phyloP scores from a whole-genome alignment of 1,140 invertebrate species.

The Radopholus similis region DNA sequence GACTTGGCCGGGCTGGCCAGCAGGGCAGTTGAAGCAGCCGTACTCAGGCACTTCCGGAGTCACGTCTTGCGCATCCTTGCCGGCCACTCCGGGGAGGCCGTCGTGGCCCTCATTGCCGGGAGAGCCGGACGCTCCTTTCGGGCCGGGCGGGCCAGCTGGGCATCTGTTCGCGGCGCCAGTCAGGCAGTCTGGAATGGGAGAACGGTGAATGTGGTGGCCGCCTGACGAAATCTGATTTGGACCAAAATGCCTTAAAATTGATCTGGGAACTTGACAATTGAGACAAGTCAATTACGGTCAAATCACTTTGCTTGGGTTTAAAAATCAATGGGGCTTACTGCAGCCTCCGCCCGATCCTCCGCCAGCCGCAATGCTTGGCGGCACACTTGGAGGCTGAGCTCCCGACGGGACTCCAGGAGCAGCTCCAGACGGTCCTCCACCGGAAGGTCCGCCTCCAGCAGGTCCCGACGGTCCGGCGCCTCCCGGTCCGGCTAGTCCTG shows the following conservation, averaged over 20 bases:
- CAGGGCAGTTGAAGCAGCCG: slow-evolving; percentile 47
- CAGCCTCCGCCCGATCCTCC: slow-evolving; percentile 28
- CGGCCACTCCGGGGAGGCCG: not conserved
- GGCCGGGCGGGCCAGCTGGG: not conserved
- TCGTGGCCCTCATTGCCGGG: slow-evolving; percentile 1
- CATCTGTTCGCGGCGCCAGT: not conserved
- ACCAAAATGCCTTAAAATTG: no score
- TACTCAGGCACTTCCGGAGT: slow-evolving; percentile 38
- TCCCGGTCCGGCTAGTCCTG: not conserved
- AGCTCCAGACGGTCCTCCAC: slow-evolving; percentile 19
- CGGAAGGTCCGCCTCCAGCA: slow-evolving; percentile 4
- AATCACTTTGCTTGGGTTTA: no score
- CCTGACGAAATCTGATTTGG: no score
- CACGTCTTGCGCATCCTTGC: slow-evolving; percentile 25
- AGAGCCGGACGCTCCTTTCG: not conserved
- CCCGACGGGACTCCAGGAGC: slow-evolving; percentile 16
- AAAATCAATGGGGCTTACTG: slow-evolving; percentile 31
- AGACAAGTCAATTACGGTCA: no score
- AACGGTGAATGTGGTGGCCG: no score
- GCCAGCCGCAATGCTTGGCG: slow-evolving; percentile 28
- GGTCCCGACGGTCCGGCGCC: not conserved
- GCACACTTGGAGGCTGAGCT: slow-evolving; percentile 40
- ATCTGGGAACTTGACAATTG: no score
- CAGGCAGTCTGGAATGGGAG: no score
- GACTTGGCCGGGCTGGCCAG: slow-evolving; percentile 43